Conservation (phyloP, 2,888 invertebrate species). For the Plemyria rubiginata region DNA sequence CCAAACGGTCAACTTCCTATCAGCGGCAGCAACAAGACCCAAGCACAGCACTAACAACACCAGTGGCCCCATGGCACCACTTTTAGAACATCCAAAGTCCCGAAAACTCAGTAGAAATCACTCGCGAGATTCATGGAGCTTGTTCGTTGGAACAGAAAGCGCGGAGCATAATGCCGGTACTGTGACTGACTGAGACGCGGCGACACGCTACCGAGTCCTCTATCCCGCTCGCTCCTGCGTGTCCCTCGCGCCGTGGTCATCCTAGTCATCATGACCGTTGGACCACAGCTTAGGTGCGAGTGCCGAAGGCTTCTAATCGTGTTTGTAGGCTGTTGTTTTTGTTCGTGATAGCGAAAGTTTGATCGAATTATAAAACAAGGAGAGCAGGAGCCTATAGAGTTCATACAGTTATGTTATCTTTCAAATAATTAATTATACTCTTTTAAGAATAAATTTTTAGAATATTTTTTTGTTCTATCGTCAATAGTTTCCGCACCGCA, state of each 20-base stretch:
- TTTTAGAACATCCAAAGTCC: slow-evolving; percentile 55
- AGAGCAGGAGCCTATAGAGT: slow-evolving; percentile 3
- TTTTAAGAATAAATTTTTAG: too few relatives aligned
- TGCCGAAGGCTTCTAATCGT: slow-evolving; percentile 38
- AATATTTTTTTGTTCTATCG: too few relatives aligned
- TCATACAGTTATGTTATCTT: not conserved
- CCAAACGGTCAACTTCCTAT: slow-evolving; percentile 81
- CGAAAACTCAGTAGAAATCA: slow-evolving; percentile 60
- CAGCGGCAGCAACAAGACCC: slow-evolving; percentile 58
- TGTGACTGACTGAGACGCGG: slow-evolving; percentile 60
- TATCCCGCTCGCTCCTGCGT: slow-evolving; percentile 63
- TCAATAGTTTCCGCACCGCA: too few relatives aligned
- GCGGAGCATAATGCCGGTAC: slow-evolving; percentile 71
- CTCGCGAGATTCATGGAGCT: slow-evolving; percentile 67
- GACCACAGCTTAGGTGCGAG: slow-evolving; percentile 30
- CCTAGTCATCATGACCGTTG: slow-evolving; percentile 62
- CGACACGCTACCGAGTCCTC: slow-evolving; percentile 53
- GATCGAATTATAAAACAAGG: slow-evolving; percentile 6
- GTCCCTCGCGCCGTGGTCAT: slow-evolving; percentile 64
- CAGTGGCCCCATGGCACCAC: slow-evolving; percentile 65
- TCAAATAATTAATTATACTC: not conserved
- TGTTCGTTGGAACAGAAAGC: slow-evolving; percentile 57
- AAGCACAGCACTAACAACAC: slow-evolving; percentile 75
- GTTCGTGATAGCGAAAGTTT: slow-evolving; percentile 28
- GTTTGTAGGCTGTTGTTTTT: slow-evolving; percentile 37